Percentiles rank a stretch among this genome's conserved stretches.
phyloP scores from a whole-genome alignment of 1,140 invertebrate genomes.

The Drosophila dunni region DNA sequence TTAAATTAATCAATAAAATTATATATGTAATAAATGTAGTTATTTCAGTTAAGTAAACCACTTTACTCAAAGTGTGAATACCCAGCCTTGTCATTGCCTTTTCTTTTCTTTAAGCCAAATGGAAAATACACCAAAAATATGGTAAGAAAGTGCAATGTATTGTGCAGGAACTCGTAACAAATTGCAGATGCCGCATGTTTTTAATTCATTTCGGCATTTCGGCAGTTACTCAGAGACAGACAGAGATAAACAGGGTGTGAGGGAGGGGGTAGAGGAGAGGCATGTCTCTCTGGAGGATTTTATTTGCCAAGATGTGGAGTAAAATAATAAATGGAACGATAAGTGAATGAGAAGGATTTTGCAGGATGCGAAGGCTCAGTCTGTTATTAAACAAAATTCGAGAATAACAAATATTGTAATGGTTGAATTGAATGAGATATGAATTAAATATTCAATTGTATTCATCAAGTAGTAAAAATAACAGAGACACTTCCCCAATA shows the following conservation, averaged over 20 bases:
- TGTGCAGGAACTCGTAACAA: conserved; percentile 54
- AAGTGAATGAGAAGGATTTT: conserved; percentile 25
- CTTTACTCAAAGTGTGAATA: not conserved
- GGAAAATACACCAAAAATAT: conserved; percentile 50
- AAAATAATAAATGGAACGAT: conserved; percentile 63
- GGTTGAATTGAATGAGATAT: conserved; percentile 6
- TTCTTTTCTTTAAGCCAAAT: conserved; percentile 32
- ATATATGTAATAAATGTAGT: no score
- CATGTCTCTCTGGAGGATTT: conserved; percentile 43
- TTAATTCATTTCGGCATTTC: conserved; percentile 79
- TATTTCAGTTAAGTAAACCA: no score
- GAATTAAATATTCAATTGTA: conserved; percentile 16
- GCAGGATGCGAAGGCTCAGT: not conserved
- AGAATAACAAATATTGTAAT: not conserved
- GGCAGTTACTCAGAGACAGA: conserved; percentile 50
- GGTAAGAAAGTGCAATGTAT: conserved; percentile 49
- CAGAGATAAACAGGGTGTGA: not conserved
- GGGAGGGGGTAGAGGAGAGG: not conserved
- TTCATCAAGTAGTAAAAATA: conserved; percentile 4
- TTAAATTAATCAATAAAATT: no score
- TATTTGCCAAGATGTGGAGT: conserved; percentile 23
- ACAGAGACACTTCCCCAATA: not conserved
- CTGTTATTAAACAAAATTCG: conserved; percentile 9
- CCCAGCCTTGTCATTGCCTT: not conserved
- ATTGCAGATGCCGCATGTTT: conserved; percentile 81